Evolutionary conservation across 2,113 vertebrate species (phyloP).

Genomic region (Thalassoma bifasciatum): DNA sequence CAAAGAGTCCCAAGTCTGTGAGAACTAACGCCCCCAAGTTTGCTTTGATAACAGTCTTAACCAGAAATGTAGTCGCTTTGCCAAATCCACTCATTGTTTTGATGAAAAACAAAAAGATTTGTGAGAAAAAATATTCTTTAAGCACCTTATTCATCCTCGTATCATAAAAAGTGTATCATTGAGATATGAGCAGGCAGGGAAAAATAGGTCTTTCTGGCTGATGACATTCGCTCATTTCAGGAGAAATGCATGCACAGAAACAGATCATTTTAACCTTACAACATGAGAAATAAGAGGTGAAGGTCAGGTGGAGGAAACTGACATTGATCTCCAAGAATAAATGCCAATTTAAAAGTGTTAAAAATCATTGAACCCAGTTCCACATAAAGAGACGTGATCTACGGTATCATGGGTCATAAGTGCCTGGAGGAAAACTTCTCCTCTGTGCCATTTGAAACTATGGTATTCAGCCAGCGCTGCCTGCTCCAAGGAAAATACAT

Average conservation of each 20-base stretch:
- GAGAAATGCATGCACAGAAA: constrained; percentile 52
- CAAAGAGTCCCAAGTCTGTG: constrained; percentile 45
- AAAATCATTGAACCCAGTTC: constrained; percentile 43
- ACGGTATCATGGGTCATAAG: constrained; percentile 46
- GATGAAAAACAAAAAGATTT: constrained; percentile 38
- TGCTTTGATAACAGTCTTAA: constrained; percentile 37
- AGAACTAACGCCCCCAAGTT: constrained; percentile 48
- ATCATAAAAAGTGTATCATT: constrained; percentile 17
- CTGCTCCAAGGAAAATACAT: constrained; percentile 57
- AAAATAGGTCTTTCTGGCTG: constrained; percentile 31
- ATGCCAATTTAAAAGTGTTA: constrained; percentile 37
- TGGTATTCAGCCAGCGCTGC: constrained; percentile 42
- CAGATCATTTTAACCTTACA: constrained; percentile 14
- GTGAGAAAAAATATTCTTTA: constrained; percentile 27
- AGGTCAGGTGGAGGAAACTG: background rate
- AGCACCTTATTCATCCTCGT: constrained; percentile 39
- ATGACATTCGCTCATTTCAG: constrained; percentile 61
- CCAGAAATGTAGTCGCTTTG: constrained; percentile 30
- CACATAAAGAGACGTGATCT: constrained; percentile 23
- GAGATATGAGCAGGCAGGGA: constrained; percentile 31
- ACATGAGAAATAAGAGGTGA: constrained; percentile 2
- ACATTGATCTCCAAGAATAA: constrained; percentile 38
- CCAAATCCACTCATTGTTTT: constrained; percentile 48
- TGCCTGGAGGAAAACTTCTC: constrained; percentile 45
- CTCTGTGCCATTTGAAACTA: constrained; percentile 49